Evolutionary conservation across 2,888 invertebrate species (phyloP), one percentile per base, ranked within the genome.

Genomic region (Mesochorus sp.): DNA sequence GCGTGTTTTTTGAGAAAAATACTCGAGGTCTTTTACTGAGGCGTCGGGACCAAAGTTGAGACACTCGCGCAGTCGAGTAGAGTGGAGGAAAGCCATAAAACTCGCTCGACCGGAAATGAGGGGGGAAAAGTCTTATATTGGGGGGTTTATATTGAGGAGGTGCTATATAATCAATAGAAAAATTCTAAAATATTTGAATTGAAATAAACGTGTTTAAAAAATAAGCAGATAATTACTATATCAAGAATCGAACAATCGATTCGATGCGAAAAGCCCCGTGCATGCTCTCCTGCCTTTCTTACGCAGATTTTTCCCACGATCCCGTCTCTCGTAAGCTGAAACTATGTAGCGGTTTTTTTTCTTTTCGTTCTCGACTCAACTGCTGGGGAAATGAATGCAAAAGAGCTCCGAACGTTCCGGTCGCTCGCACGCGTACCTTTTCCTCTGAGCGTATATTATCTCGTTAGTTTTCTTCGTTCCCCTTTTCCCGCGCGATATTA

Each of bases 301-400:
- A 70, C 68, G 64, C 59, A 70, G 68, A 74, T 78, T 74, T 53
- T 78, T 78, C 78, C 78, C 78, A 78, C 78, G 78, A 74, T 78
- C 37, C 51, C 12, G 47, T 62, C 67, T 62, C 73, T 77, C 67
- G 57, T 62, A 28, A 59, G 73, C 42, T 49, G 28, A 55, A 72
- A 55, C 47, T 51, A 64, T n/a, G n/a, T 64, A 59, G 59, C 39
- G 37, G 26, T 37, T 59, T 31, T 37, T 59, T 59, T 37, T 59
- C 24, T 28, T 57, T 17, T n/a, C 2, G 28, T 28, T 53, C 39
- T 6, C 67, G n/a, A n/a, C n/a, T n/a, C n/a, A n/a, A n/a, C 31
- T 10, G 64, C 55, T 21, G 51, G 42, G 53, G 61, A 73, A 73
- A 73, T 34, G 57, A 73, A 73, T 57, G 73, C 64, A 66, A 59